A percentile compares a stretch with the other conserved stretches of the same genome.
Conservation (phyloP, 2,888 invertebrate genomes). For the Teinopalpus imperialis region DNA sequence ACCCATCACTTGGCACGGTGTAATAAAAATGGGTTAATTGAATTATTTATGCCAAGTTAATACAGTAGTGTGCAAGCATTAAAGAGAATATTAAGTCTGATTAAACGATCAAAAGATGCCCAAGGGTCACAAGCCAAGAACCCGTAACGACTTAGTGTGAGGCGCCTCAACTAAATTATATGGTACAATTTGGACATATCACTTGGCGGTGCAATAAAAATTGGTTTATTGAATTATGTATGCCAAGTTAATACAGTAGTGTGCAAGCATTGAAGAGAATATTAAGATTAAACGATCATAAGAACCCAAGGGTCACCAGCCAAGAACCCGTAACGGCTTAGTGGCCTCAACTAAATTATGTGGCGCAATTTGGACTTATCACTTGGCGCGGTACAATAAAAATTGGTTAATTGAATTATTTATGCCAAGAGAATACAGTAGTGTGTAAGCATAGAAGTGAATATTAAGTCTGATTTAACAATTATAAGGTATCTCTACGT, state of each 20-base stretch:
- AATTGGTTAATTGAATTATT: conserved; percentile 12
- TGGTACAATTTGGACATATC: conserved; percentile 16
- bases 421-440: neutral
- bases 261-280: too few species aligned
- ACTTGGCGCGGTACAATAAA: conserved; percentile 15
- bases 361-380: conserved; percentile 16
- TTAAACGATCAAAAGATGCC: too few species aligned
- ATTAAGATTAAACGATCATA: too few species aligned
- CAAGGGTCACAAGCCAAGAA: too few species aligned
- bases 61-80: neutral
- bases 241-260: neutral
- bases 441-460: too few species aligned
- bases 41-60: conserved; percentile 3
- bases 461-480: too few species aligned
- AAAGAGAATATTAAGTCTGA: too few species aligned
- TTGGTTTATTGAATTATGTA: conserved; percentile 8
- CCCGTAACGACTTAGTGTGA: neutral
- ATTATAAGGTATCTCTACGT: too few species aligned
- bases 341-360: conserved; percentile 18
- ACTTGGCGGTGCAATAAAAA: conserved; percentile 16
- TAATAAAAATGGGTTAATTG: conserved; percentile 17
- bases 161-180: conserved; percentile 20
- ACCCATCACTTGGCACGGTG: conserved; percentile 16
- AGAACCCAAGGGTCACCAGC: too few species aligned
- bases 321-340: neutral